Evolutionary conservation across 1,140 invertebrate species (phyloP).

Genomic region (Plutomurus gul): DNA sequence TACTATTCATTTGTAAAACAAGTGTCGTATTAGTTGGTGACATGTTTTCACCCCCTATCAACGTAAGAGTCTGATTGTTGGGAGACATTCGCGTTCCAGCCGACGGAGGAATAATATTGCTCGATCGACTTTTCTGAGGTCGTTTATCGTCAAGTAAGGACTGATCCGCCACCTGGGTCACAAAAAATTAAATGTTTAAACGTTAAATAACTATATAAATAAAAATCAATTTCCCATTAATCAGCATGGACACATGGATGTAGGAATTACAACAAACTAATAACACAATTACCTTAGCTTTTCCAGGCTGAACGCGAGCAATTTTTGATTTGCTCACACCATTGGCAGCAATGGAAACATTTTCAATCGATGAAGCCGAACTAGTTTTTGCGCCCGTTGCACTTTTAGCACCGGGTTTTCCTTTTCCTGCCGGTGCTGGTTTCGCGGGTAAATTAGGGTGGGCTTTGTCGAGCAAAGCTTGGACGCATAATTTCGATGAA

Average conservation of each 20-base stretch:
- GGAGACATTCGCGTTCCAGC: too few relatives aligned
- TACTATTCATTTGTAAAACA: not conserved
- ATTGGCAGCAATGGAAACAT: slow-evolving; percentile 11
- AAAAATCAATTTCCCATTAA: too few relatives aligned
- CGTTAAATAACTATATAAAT: too few relatives aligned
- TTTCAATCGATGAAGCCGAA: slow-evolving; percentile 35
- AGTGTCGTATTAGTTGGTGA: not conserved
- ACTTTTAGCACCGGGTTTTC: slow-evolving; percentile 19
- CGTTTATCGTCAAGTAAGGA: too few relatives aligned
- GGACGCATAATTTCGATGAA: slow-evolving; percentile 78
- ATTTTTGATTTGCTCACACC: not conserved
- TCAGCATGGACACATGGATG: too few relatives aligned
- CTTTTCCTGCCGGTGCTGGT: slow-evolving; percentile 58
- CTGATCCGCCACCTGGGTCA: too few relatives aligned
- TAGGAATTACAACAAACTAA: too few relatives aligned
- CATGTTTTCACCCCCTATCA: too few relatives aligned
- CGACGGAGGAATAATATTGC: too few relatives aligned
- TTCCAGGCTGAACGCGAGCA: not conserved
- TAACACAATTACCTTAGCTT: not conserved
- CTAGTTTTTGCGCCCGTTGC: slow-evolving; percentile 1
- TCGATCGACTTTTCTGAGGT: too few relatives aligned
- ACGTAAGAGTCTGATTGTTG: too few relatives aligned
- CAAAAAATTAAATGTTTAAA: too few relatives aligned
- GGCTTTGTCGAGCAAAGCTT: slow-evolving; percentile 81
- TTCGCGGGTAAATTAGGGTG: slow-evolving; percentile 81